Evolutionary conservation across 92 coral and sea anemone genomes (phyloP).

Genomic region (Palythoa caribaeorum): DNA sequence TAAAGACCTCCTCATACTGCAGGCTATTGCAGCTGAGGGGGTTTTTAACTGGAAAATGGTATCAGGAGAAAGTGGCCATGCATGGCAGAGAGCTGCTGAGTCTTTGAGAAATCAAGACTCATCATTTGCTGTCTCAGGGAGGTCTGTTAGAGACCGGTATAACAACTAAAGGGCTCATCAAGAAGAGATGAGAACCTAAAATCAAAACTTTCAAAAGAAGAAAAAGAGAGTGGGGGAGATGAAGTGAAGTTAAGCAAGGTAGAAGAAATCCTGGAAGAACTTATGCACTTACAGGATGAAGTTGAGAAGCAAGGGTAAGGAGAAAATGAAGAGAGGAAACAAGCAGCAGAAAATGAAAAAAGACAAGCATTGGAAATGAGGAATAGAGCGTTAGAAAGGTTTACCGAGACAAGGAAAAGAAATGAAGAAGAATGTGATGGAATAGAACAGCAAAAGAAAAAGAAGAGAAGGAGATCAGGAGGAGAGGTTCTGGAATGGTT

Average conservation of each 20-base stretch:
- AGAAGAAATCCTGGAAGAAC: constrained; percentile 65
- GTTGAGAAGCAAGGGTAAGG: constrained; percentile 14
- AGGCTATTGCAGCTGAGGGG: constrained; percentile 65
- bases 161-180: background rate
- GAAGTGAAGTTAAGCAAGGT: constrained; percentile 57
- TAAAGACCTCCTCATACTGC: constrained; percentile 57
- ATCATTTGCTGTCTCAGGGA: constrained; percentile 44
- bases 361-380: too few species aligned
- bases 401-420: too few species aligned
- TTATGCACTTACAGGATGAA: constrained; percentile 58
- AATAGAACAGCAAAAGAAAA: too few species aligned
- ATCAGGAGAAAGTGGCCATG: constrained; percentile 61
- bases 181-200: constrained; percentile 47
- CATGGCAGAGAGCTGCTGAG: constrained; percentile 66
- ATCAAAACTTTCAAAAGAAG: constrained; percentile 57
- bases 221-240: constrained; percentile 72
- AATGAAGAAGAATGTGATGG: too few species aligned
- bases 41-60: constrained; percentile 48
- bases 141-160: constrained; percentile 69
- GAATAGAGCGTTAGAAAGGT: too few species aligned
- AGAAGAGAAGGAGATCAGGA: too few species aligned
- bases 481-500: too few species aligned
- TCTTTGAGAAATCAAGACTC: constrained; percentile 44
- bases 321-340: too few species aligned
- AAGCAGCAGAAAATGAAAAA: too few species aligned